A percentile compares a stretch with the other conserved stretches of the same genome.
These are phyloP conservation scores for Brenthis ino DNA, from an alignment of 2,888 invertebrate genomes.

Conservation along the genomic window DNA sequence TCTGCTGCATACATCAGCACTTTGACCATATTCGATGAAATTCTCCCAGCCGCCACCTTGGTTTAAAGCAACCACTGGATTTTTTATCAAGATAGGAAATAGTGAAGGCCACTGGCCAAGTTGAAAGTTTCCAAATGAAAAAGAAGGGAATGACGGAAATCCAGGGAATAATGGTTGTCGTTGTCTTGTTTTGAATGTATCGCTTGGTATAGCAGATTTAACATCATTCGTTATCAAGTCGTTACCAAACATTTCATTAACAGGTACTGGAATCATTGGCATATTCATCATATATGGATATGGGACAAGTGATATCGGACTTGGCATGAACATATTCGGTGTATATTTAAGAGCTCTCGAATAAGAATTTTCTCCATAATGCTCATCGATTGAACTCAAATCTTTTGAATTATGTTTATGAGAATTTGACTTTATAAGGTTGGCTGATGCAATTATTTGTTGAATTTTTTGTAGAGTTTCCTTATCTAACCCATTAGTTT, in stretches of 20 bases:
- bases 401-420: slow-evolving; percentile 47
- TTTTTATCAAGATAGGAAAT: slow-evolving; percentile 82
- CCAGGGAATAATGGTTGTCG: slow-evolving; percentile 47
- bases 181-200: slow-evolving; percentile 56
- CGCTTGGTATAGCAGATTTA: slow-evolving; percentile 46
- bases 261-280: slow-evolving; percentile 62
- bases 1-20: slow-evolving; percentile 76
- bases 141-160: slow-evolving; percentile 40
- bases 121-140: slow-evolving; percentile 48
- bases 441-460: slow-evolving; percentile 65
- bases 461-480: slow-evolving; percentile 67
- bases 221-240: slow-evolving; percentile 38
- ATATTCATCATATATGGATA: slow-evolving; percentile 60
- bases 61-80: slow-evolving; percentile 78
- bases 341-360: slow-evolving; percentile 45
- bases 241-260: slow-evolving; percentile 39
- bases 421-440: slow-evolving; percentile 48
- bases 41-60: slow-evolving; percentile 78
- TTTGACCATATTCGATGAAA: slow-evolving; percentile 83
- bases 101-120: slow-evolving; percentile 65
- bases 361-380: slow-evolving; percentile 38
- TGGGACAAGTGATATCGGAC: slow-evolving; percentile 35
- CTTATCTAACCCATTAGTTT: slow-evolving; percentile 59
- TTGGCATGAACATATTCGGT: slow-evolving; percentile 34
- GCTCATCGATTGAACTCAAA: slow-evolving; percentile 43